phyloP scores from a whole-genome alignment of 1,140 invertebrate genomes.

The Scaptomyza graminum region DNA sequence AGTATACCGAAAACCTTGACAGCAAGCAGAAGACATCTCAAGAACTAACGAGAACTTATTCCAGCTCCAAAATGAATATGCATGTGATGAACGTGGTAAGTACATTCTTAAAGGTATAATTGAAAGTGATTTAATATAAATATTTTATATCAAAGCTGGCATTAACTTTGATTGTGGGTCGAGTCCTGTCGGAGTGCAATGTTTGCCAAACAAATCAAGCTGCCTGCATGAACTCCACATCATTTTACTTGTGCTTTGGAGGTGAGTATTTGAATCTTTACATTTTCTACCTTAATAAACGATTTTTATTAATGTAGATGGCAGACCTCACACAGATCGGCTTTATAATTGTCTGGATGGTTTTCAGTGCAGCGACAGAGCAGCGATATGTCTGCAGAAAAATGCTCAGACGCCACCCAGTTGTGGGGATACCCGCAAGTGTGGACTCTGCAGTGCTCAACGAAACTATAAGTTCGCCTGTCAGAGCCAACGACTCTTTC shows the following conservation, averaged over 20 bases:
- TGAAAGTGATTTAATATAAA: background rate
- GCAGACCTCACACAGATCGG: slow-evolving; percentile 46
- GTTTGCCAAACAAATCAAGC: slow-evolving; percentile 71
- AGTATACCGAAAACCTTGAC: slow-evolving; percentile 65
- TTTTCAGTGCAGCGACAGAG: slow-evolving; percentile 65
- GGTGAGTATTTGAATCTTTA: slow-evolving; percentile 32
- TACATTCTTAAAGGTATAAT: background rate
- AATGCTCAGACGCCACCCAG: slow-evolving; percentile 65
- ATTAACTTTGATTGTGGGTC: slow-evolving; percentile 32
- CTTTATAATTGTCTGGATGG: slow-evolving; percentile 69
- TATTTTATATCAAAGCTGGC: slow-evolving; percentile 13
- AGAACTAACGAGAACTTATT: background rate
- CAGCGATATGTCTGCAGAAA: slow-evolving; percentile 72
- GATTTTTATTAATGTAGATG: slow-evolving; percentile 20
- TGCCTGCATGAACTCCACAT: slow-evolving; percentile 77
- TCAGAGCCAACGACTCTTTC: slow-evolving; percentile 66
- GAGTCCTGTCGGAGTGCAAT: slow-evolving; percentile 52
- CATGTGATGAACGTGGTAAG: slow-evolving; percentile 49
- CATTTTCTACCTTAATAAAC: background rate
- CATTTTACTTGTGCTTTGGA: slow-evolving; percentile 78
- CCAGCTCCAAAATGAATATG: slow-evolving; percentile 26
- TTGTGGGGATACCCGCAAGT: slow-evolving; percentile 71
- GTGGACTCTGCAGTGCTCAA: slow-evolving; percentile 72
- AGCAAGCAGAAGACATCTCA: slow-evolving; percentile 45
- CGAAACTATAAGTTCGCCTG: slow-evolving; percentile 73